A percentile compares a stretch with the other conserved stretches of the same genome.
Evolutionary conservation across 2,888 invertebrate species (phyloP).

Genomic region (Archips crataeganus): DNA sequence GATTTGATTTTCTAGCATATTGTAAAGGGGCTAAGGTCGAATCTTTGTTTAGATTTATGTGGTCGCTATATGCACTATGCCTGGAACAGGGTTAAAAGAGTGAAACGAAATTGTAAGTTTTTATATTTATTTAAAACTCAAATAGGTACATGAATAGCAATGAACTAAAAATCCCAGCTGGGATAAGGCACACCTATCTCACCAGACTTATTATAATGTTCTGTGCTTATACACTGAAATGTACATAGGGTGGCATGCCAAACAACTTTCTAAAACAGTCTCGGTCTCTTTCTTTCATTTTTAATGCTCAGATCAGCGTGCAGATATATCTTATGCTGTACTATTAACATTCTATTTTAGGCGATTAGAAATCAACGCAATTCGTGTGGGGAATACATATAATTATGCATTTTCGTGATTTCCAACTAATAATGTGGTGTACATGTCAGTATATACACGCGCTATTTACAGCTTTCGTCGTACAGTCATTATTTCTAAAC

Average conservation of each 20-base stretch:
- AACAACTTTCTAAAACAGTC: background rate
- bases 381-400: too few species aligned
- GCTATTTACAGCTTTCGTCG: background rate
- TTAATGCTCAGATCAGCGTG: too few species aligned
- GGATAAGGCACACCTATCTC: slow-evolving; percentile 23
- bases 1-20: too few species aligned
- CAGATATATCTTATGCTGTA: too few species aligned
- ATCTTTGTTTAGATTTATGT: too few species aligned
- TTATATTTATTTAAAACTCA: slow-evolving; percentile 1
- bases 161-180: slow-evolving; percentile 6
- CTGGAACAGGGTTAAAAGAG: background rate
- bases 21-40: too few species aligned
- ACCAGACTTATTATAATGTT: background rate
- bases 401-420: too few species aligned
- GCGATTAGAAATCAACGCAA: too few species aligned
- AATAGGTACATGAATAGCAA: background rate
- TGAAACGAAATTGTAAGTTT: background rate
- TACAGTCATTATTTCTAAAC: background rate
- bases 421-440: background rate
- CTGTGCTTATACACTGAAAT: background rate
- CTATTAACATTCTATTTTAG: too few species aligned
- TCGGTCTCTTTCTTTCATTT: background rate
- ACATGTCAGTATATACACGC: background rate
- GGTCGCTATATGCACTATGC: too few species aligned
- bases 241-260: background rate